A percentile compares a stretch with the other conserved stretches of the same genome.
phyloP scores from a whole-genome alignment of 2,113 vertebrate genomes.

The Lutjanus erythropterus region DNA sequence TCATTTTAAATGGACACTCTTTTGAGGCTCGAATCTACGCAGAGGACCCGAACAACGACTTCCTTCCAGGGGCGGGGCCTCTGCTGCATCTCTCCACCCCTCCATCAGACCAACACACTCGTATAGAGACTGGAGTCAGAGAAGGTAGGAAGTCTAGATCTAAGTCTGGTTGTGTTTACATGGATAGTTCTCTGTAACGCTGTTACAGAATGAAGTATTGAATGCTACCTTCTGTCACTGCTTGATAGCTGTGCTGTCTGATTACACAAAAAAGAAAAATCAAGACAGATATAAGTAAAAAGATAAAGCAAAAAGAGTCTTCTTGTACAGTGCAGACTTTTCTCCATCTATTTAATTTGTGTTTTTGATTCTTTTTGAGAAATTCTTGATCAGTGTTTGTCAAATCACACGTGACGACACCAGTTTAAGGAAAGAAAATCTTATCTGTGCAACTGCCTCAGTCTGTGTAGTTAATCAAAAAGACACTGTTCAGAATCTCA shows the following conservation, averaged over 20 bases:
- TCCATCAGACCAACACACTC: slow-evolving; percentile 83
- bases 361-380: background rate
- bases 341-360: no score
- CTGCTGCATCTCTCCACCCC: slow-evolving; percentile 94
- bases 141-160: slow-evolving; percentile 86
- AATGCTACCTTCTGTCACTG: no score
- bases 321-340: no score
- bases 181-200: background rate
- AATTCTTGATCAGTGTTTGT: background rate
- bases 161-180: background rate
- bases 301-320: background rate
- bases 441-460: background rate
- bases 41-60: slow-evolving; percentile 94
- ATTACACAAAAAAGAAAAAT: background rate
- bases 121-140: slow-evolving; percentile 96
- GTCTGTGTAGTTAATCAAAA: background rate
- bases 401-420: background rate
- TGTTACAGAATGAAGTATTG: no score
- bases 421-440: no score
- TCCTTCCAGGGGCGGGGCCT: slow-evolving; percentile 94
- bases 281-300: background rate
- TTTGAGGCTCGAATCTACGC: slow-evolving; percentile 98
- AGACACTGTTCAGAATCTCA: no score
- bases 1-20: slow-evolving; percentile 90
- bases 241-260: no score